phyloP scores from a whole-genome alignment of 2,113 vertebrate species.

The Pluvianellus socialis region DNA sequence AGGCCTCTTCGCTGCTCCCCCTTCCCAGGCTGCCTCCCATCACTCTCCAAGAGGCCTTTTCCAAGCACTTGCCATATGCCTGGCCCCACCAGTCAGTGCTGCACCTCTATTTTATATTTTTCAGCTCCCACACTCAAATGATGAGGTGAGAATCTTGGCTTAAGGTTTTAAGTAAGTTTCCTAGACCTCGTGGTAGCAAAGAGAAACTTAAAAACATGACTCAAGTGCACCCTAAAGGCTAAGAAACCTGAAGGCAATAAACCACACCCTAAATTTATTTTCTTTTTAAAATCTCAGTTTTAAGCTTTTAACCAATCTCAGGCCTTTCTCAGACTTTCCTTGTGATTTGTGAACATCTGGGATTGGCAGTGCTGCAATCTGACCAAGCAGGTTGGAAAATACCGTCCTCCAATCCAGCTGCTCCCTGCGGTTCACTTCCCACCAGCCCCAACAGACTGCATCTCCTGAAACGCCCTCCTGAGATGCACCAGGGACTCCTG shows the following conservation, averaged over 20 bases:
- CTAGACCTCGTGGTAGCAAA: conserved; percentile 52
- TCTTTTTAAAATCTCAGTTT: neutral
- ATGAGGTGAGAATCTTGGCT: conserved; percentile 63
- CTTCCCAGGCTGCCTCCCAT: neutral
- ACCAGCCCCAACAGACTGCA: neutral
- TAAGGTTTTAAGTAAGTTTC: conserved; percentile 45
- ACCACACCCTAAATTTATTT: conserved; percentile 37
- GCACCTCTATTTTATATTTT: conserved; percentile 37
- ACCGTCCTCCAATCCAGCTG: neutral
- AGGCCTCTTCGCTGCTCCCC: neutral
- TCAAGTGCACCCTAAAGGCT: conserved; percentile 53
- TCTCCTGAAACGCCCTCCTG: neutral
- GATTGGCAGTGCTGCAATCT: neutral
- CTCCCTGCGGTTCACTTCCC: neutral
- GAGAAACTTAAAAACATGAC: conserved; percentile 43
- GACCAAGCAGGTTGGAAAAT: conserved; percentile 22
- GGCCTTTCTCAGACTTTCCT: neutral
- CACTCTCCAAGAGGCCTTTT: neutral
- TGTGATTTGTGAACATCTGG: conserved; percentile 31
- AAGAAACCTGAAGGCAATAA: conserved; percentile 53
- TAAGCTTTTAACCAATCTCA: conserved; percentile 3
- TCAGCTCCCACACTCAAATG: conserved; percentile 51
- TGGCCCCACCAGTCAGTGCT: conserved; percentile 1
- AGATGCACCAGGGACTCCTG: neutral
- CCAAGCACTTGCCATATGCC: neutral